Evolutionary conservation across 2,888 invertebrate genomes (phyloP).

Genomic region (Erpobdella octoculata): DNA sequence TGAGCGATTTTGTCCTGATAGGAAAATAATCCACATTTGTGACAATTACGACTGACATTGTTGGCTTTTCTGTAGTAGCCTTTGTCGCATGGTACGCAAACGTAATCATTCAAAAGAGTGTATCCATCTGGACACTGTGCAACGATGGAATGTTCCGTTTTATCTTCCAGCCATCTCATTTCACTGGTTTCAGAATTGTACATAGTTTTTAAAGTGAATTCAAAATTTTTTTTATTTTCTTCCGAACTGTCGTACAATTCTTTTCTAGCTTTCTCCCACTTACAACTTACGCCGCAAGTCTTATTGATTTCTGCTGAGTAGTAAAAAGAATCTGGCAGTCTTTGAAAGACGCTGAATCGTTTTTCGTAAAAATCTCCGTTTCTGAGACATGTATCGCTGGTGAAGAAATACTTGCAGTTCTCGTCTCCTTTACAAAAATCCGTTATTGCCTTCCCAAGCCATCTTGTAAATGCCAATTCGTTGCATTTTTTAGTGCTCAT

Average conservation of each 20-base stretch:
- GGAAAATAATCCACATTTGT: not conserved
- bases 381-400: conserved; percentile 2
- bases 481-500: not conserved
- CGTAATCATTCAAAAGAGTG: not conserved
- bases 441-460: not conserved
- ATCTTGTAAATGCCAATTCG: not conserved
- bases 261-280: not conserved
- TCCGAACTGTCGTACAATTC: not conserved
- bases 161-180: not conserved
- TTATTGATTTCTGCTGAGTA: not conserved
- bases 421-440: conserved; percentile 13
- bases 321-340: conserved; percentile 2
- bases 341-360: conserved; percentile 3
- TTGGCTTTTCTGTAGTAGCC: not conserved
- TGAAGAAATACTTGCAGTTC: not conserved
- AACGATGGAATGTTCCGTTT: not conserved
- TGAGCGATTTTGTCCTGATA: conserved; percentile 17
- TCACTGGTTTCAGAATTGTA: conserved; percentile 3
- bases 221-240: not conserved
- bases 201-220: not conserved
- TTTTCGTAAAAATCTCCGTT: not conserved
- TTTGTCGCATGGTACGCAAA: conserved; percentile 20
- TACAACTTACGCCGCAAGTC: conserved; percentile 1
- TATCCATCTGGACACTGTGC: conserved; percentile 21
- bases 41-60: not conserved